Percentiles rank a stretch among this genome's conserved stretches.
Evolutionary conservation across 2,797 vertebrate genomes (phyloP).

Genomic region (Babyrousa celebensis): DNA sequence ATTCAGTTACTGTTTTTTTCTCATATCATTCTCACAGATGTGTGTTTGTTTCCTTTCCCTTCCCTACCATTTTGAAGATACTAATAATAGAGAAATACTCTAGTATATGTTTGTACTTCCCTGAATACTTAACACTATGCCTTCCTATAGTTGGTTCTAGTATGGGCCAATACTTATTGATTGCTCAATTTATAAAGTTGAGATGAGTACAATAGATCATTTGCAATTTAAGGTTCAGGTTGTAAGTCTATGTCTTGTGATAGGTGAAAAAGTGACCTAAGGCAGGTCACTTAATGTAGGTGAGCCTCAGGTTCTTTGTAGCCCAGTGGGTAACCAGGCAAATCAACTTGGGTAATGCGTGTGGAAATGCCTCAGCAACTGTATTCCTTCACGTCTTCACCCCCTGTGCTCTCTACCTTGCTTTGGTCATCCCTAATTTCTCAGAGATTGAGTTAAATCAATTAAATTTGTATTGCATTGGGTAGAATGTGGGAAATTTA

Average conservation of each 20-base stretch:
- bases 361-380: not conserved
- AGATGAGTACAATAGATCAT: not conserved
- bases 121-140: not conserved
- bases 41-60: not conserved
- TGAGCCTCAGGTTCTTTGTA: not conserved
- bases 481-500: slow-evolving; percentile 81
- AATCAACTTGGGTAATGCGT: not conserved
- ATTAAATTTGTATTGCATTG: slow-evolving; percentile 79
- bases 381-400: not conserved
- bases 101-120: not conserved
- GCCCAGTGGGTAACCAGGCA: not conserved
- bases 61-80: slow-evolving; percentile 20
- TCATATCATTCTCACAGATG: not conserved
- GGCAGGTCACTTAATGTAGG: not conserved
- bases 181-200: not conserved
- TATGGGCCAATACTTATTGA: not conserved
- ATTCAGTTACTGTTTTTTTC: slow-evolving; percentile 9
- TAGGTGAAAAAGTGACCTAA: not conserved
- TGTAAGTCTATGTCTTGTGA: not conserved
- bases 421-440: slow-evolving; percentile 78
- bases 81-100: slow-evolving; percentile 16
- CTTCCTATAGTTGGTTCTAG: not conserved
- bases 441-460: slow-evolving; percentile 66
- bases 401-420: slow-evolving; percentile 36
- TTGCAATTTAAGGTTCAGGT: not conserved